Evolutionary conservation across 1,140 invertebrate genomes (phyloP).

Genomic region (Homarus americanus): DNA sequence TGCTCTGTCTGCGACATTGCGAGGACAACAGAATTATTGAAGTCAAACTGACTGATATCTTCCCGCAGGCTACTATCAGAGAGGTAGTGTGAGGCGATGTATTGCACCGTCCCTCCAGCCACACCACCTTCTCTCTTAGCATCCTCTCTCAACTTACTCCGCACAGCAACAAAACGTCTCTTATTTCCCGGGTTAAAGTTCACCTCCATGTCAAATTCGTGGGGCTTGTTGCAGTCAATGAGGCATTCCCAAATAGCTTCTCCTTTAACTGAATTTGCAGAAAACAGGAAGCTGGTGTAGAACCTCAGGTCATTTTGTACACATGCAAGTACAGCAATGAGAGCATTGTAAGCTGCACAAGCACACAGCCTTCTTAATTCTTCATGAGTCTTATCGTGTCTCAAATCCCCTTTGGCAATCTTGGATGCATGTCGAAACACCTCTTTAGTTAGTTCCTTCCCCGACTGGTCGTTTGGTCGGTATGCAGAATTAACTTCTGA

Average conservation of each 20-base stretch:
- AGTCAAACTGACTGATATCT: slow-evolving; percentile 62
- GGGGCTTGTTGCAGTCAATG: slow-evolving; percentile 45
- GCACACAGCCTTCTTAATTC: slow-evolving; percentile 54
- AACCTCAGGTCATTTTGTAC: slow-evolving; percentile 58
- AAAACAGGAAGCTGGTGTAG: slow-evolving; percentile 50
- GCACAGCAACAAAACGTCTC: slow-evolving; percentile 58
- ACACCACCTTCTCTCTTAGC: background rate
- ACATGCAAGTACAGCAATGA: slow-evolving; percentile 61
- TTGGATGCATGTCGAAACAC: slow-evolving; percentile 48
- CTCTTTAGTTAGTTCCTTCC: slow-evolving; percentile 58
- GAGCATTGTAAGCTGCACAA: slow-evolving; percentile 61
- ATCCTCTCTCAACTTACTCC: slow-evolving; percentile 10
- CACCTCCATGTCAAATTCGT: slow-evolving; percentile 57
- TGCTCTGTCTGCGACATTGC: slow-evolving; percentile 47
- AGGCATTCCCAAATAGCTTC: slow-evolving; percentile 58
- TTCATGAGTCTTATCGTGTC: slow-evolving; percentile 50
- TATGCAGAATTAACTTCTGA: slow-evolving; percentile 52
- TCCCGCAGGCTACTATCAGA: slow-evolving; percentile 54
- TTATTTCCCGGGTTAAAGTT: slow-evolving; percentile 52
- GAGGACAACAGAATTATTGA: slow-evolving; percentile 57
- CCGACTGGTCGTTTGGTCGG: slow-evolving; percentile 32
- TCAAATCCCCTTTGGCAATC: slow-evolving; percentile 54
- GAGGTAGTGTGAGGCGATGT: slow-evolving; percentile 49
- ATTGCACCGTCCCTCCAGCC: slow-evolving; percentile 43
- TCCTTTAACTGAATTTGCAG: slow-evolving; percentile 39